Evolutionary conservation across 2,113 vertebrate genomes (phyloP).

Genomic region (Tenebrosternarchus preto): DNA sequence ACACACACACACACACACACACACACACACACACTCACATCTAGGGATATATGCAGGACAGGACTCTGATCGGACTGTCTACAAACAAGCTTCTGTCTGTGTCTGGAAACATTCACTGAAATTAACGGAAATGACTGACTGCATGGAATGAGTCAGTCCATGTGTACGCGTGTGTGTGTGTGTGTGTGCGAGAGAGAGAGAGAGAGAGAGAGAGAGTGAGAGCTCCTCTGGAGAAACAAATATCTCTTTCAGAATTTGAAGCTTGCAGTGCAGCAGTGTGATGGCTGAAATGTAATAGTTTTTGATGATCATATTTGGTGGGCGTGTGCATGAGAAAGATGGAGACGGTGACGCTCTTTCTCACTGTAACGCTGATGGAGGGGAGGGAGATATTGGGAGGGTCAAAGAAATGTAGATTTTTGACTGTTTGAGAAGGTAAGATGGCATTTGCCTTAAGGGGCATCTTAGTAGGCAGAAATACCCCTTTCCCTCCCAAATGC

Average conservation of each 20-base stretch:
- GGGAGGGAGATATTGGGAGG: not conserved
- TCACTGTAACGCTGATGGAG: not conserved
- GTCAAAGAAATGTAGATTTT: not conserved
- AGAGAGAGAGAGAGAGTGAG: conserved; percentile 36
- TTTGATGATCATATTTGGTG: conserved; percentile 20
- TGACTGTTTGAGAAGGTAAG: conserved; percentile 4
- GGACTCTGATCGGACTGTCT: conserved; percentile 39
- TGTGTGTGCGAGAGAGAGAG: conserved; percentile 45
- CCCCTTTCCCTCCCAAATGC: not conserved
- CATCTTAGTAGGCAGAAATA: conserved; percentile 22
- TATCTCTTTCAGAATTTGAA: conserved; percentile 40
- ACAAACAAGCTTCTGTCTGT: conserved; percentile 50
- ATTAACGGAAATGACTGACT: conserved; percentile 47
- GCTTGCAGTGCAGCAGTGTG: not conserved
- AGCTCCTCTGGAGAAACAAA: conserved; percentile 25
- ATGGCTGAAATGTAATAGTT: not conserved
- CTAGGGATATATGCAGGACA: conserved; percentile 3
- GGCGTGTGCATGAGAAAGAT: not conserved
- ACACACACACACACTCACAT: conserved; percentile 30
- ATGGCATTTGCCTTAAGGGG: conserved; percentile 24
- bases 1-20: conserved; percentile 13
- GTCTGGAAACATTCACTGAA: conserved; percentile 50
- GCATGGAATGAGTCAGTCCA: conserved; percentile 41
- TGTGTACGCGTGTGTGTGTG: conserved; percentile 24
- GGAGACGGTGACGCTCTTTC: not conserved